Percentiles rank a stretch among this genome's conserved stretches.
These are phyloP conservation scores for Alces alces DNA, from an alignment of 2,113 vertebrate species.

Conservation along the genomic window DNA sequence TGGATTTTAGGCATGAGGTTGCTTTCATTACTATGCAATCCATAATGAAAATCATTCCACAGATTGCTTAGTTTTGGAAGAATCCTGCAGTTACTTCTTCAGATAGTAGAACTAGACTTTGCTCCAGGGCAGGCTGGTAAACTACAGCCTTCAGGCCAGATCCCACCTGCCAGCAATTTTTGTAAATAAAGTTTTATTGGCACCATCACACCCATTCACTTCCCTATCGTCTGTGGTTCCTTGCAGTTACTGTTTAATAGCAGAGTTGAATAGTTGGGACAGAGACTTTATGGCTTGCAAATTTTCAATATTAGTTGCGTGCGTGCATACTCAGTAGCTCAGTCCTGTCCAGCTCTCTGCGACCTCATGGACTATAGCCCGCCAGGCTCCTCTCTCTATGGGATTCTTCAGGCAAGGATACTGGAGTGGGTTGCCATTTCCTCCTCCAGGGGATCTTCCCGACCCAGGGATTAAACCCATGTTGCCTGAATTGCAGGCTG, in stretches of 20 bases:
- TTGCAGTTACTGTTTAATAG: neutral
- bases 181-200: slow-evolving; percentile 25
- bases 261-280: neutral
- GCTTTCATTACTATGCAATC: neutral
- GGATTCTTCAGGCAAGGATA: neutral
- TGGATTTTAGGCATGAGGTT: neutral
- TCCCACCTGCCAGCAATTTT: neutral
- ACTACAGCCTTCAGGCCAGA: neutral
- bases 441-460: neutral
- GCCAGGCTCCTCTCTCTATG: neutral
- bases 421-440: neutral
- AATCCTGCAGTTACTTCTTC: neutral
- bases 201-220: neutral
- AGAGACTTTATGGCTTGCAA: neutral
- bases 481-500: neutral
- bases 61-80: neutral
- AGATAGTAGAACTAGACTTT: neutral
- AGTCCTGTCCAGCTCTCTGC: neutral
- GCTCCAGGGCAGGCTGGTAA: neutral
- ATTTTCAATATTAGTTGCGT: neutral
- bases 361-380: neutral
- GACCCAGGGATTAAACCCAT: fast-evolving
- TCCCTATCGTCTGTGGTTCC: neutral
- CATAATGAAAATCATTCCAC: neutral
- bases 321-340: neutral